A percentile compares a stretch with the other conserved stretches of the same genome.
phyloP scores from a whole-genome alignment of 2,888 invertebrate species.

The Tinea pellionella region DNA sequence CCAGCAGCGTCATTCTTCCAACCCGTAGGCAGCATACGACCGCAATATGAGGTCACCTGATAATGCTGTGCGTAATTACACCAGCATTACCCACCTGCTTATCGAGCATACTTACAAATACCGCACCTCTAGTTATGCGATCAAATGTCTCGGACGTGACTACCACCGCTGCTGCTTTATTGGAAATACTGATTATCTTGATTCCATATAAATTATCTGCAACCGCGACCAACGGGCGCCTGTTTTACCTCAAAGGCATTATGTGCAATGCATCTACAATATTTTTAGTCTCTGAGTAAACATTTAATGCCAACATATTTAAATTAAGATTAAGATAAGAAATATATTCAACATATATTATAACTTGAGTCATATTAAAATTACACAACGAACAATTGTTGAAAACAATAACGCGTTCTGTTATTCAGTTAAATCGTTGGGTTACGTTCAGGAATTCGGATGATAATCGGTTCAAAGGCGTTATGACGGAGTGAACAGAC shows the following conservation, averaged over 20 bases:
- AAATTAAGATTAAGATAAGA: too few relatives aligned
- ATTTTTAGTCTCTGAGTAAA: not conserved
- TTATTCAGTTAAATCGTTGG: constrained; percentile 2
- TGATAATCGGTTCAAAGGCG: not conserved
- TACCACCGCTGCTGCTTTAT: constrained; percentile 28
- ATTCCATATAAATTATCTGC: constrained; percentile 49
- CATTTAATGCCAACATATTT: not conserved
- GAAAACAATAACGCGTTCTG: not conserved
- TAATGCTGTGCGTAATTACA: constrained; percentile 60
- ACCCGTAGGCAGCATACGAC: constrained; percentile 21
- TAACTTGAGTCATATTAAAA: too few relatives aligned
- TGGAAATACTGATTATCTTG: constrained; percentile 48
- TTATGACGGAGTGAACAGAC: not conserved
- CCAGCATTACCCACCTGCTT: constrained; percentile 37
- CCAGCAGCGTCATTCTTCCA: not conserved
- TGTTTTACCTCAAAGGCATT: constrained; percentile 35
- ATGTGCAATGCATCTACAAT: constrained; percentile 8
- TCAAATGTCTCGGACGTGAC: constrained; percentile 64
- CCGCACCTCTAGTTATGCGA: constrained; percentile 54
- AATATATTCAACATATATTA: too few relatives aligned
- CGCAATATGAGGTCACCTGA: constrained; percentile 64
- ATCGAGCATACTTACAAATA: constrained; percentile 38
- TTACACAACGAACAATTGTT: too few relatives aligned
- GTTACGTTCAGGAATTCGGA: constrained; percentile 14
- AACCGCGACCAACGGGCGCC: constrained; percentile 43